A percentile compares a stretch with the other conserved stretches of the same genome.
Conservation (phyloP, 2,888 invertebrate genomes). For the Polymixis flavicincta region DNA sequence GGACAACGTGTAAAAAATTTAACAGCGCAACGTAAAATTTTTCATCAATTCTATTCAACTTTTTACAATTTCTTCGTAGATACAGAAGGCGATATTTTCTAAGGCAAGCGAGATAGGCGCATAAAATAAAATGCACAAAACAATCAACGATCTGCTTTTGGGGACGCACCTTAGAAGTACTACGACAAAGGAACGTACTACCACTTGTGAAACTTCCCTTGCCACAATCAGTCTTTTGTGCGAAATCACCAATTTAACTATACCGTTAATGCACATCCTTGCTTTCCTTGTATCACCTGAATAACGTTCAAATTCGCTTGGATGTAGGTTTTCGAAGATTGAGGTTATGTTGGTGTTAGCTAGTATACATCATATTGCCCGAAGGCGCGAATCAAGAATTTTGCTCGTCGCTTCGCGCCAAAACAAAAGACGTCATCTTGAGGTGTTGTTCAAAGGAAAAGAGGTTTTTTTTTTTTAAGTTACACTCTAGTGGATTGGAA, state of each 20-base stretch:
- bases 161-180: constrained; percentile 56
- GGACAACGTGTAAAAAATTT: constrained; percentile 42
- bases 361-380: constrained; percentile 71
- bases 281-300: neutral
- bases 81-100: constrained; percentile 26
- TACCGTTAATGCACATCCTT: neutral
- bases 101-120: constrained; percentile 30
- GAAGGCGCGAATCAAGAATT: constrained; percentile 78
- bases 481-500: constrained; percentile 46
- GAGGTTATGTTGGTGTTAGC: constrained; percentile 27
- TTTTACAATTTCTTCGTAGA: constrained; percentile 5
- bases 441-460: constrained; percentile 60
- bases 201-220: constrained; percentile 70
- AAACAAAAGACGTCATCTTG: constrained; percentile 75
- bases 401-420: constrained; percentile 73
- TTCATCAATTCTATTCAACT: constrained; percentile 33
- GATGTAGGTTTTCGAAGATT: neutral
- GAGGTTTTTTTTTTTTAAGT: constrained; percentile 58
- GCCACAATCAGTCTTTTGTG: constrained; percentile 79
- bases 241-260: constrained; percentile 56
- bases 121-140: constrained; percentile 59
- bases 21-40: constrained; percentile 34
- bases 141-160: constrained; percentile 67
- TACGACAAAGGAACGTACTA: constrained; percentile 66
- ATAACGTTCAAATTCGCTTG: constrained; percentile 39